Evolutionary conservation across 1,140 invertebrate genomes (phyloP), one percentile per base, ranked within the genome.

Genomic region (Dolichoris vasculosae): DNA sequence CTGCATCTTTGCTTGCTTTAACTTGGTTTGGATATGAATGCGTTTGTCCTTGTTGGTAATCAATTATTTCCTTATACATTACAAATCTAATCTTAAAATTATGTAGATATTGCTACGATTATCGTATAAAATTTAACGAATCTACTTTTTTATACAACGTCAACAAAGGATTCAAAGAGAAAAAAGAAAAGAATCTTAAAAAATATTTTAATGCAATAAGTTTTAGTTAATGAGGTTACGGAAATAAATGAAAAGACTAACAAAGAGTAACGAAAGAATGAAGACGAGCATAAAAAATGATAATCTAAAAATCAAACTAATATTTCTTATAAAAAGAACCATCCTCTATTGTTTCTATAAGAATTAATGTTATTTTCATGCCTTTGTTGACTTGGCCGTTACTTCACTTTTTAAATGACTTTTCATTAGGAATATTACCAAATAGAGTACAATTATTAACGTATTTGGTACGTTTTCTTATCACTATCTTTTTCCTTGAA

Each of bases 21-120:
- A 85, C 64, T 88, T 87, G 71, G 85, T 87, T 85, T 88, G 84
- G 81, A 89, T 87, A 85, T 87, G 85, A 83, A 87, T 84, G 87
- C 86, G 84, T 87, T 84, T 86, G 80, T 89, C 85, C 76, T 64
- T 75, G 40, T 82, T 82, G 79, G 77, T 51, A 85, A 82, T 85
- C 79, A 73, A 85, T 51, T 85, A 23, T 67, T 40, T 43, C 77
- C 40, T 69, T 71, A 26, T 76, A 71, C 30, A 76, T 82, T n/a
- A 75, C n/a, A 7, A 20, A 82, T 32, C 55, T 64, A 40, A 55
- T 35, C 76, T 69, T 87, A 81, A 38, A 82, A 77, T n/a, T 85
- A 71, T 55, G 63, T 51, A 43, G 8, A 85, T 51, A 85, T 69
- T 20, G 79, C 81, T 82, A 59, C 26, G 38, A 23, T 26, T 81